These are phyloP conservation scores for Menura novaehollandiae DNA, from an alignment of 2,113 vertebrate species.

Conservation along the genomic window DNA sequence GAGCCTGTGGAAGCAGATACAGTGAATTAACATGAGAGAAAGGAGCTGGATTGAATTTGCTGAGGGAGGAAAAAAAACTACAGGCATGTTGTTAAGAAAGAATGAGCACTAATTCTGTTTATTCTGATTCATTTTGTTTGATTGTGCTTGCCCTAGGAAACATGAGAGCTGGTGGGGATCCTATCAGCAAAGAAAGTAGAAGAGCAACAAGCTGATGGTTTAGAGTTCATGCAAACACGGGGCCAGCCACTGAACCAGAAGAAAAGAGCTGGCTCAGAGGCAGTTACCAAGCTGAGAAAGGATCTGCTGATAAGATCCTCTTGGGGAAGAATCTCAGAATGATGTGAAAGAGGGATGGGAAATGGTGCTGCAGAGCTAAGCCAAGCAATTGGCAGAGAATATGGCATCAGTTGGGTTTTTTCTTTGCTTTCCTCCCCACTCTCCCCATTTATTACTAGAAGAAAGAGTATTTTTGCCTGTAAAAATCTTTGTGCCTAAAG, in stretches of 20 bases:
- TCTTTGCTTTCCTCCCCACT: not conserved
- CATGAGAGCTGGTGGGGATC: not conserved
- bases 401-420: not conserved
- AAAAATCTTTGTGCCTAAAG: not conserved
- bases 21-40: not conserved
- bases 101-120: not conserved
- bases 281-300: not conserved
- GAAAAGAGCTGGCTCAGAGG: not conserved
- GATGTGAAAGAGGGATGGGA: not conserved
- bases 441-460: not conserved
- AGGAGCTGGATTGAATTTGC: not conserved
- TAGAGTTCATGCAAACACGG: not conserved
- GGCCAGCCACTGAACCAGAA: not conserved
- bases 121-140: not conserved
- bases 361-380: not conserved
- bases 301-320: not conserved
- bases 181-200: not conserved
- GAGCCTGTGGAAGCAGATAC: not conserved
- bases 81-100: not conserved
- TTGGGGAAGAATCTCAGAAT: not conserved
- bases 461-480: not conserved
- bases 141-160: not conserved
- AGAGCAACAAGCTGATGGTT: not conserved
- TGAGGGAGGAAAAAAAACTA: not conserved
- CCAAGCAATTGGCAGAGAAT: not conserved